These are phyloP conservation scores for Tanypteryx hageni DNA, from an alignment of 2,888 invertebrate species.

Conservation along the genomic window DNA sequence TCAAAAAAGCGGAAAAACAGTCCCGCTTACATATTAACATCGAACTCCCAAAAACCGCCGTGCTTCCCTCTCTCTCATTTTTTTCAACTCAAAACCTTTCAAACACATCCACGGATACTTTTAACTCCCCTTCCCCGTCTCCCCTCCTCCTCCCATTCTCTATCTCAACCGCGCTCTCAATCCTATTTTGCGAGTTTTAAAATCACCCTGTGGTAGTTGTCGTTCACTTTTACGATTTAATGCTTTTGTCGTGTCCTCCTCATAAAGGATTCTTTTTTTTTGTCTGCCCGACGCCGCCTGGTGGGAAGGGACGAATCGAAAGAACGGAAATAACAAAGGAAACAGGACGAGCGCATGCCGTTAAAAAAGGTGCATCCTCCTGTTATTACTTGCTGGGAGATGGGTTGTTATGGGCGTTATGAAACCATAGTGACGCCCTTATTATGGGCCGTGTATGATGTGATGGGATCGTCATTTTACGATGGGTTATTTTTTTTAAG, in stretches of 20 bases:
- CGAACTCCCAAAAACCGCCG: no score
- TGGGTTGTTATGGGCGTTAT: not conserved
- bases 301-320: no score
- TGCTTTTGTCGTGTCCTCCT: constrained; percentile 44
- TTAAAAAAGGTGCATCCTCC: constrained; percentile 4
- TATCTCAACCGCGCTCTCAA: not conserved
- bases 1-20: constrained; percentile 1
- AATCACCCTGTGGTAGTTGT: not conserved
- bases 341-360: not conserved
- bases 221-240: constrained; percentile 53
- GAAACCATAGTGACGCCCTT: not conserved
- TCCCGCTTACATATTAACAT: not conserved
- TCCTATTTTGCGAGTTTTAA: not conserved
- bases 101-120: not conserved
- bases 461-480: no score
- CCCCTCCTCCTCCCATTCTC: not conserved
- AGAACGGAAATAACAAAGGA: not conserved
- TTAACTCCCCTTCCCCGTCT: not conserved
- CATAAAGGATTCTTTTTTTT: constrained; percentile 14
- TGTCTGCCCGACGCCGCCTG: not conserved
- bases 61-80: no score
- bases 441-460: no score
- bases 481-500: no score
- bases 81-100: no score
- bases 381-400: not conserved